phyloP scores from a whole-genome alignment of 2,797 vertebrate species.

The Phataginus tetradactyla region DNA sequence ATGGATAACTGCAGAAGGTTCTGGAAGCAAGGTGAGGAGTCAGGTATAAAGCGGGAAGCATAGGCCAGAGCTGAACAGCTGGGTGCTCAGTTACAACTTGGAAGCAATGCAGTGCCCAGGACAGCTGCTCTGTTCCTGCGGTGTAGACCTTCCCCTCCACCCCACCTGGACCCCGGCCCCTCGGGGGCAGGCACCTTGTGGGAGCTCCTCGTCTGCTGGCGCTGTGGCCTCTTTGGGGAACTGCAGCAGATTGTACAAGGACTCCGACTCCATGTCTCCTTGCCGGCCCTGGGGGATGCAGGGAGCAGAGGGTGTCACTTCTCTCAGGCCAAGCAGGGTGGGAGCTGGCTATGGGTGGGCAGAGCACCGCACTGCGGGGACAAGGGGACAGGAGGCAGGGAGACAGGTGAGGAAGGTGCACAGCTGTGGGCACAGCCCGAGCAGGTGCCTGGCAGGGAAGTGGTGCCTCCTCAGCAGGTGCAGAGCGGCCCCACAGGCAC shows the following conservation, averaged over 20 bases:
- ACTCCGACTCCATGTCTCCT: slow-evolving; percentile 78
- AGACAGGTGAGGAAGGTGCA: fast-evolving
- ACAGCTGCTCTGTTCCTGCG: fast-evolving
- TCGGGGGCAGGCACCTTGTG: slow-evolving; percentile 71
- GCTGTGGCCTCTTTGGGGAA: background rate
- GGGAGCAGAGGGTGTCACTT: background rate
- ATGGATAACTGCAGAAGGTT: fast-evolving
- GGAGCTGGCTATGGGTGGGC: fast-evolving
- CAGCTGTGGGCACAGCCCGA: background rate
- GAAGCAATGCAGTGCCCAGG: fast-evolving
- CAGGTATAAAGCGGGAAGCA: fast-evolving
- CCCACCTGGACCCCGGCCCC: background rate
- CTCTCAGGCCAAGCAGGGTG: background rate
- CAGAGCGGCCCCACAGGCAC: fast-evolving
- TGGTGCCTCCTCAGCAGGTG: fast-evolving
- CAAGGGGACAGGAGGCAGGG: background rate
- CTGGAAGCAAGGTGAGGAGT: background rate
- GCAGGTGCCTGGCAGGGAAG: background rate
- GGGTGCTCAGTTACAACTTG: fast-evolving
- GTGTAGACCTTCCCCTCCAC: fast-evolving
- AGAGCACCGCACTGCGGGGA: fast-evolving
- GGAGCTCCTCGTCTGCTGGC: background rate
- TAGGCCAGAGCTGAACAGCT: too few relatives aligned
- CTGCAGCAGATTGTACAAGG: slow-evolving; percentile 74
- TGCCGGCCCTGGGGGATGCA: slow-evolving; percentile 14